Base-by-base conservation (phyloP, 2,888 invertebrate genomes). In the Marronus borbonicus region DNA sequence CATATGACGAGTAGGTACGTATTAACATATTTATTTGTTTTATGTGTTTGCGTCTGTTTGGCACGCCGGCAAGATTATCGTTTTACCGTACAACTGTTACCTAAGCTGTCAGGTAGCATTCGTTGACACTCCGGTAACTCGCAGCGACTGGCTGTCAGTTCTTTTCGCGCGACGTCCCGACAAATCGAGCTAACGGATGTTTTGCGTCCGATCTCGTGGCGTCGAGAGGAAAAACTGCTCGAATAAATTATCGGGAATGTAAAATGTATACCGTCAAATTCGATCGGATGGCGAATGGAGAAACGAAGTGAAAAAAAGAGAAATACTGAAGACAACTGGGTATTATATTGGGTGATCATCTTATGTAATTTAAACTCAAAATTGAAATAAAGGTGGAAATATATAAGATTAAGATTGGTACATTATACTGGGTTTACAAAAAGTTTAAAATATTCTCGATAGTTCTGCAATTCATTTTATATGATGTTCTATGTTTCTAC, bases 11-110 rank as follows among this genome's bases (percentile, higher is more conserved):
- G 50, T 28, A 24, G 68, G 68, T 49, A 49, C 49, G 49, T 49
- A 68, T 68, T 68, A 68, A 68, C 68, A 68, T 68, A 68, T 68
- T 68, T 49, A 68, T 68, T 50, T 50, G 68, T 50, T 68, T 68
- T 24, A n/a, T 39, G 68, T 36, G 68, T 24, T 14, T 5, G 36
- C n/a, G 65, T 44, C 17, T 66, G 65, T 44, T 44, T 44, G 39
- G 20, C n/a, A 50, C 50, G 49, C n/a, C 68, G 24, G 50, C 24
- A 50, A 68, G 68, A 68, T 68, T 68, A 68, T 68, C 66, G 66
- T 49, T 66, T 49, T 17, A 44, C 68, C 39, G 68, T 24, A 28
- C 50, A 31, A 62, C 62, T 62, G 62, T 62, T 62, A 62, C 62
- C 14, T n/a, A 12, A 24, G 24, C 50, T 68, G 68, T 68, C 68